Percentiles rank a stretch among this genome's conserved stretches.
Conservation (phyloP, 53 echinoderm and acorn worm genomes). For the Mesocentrotus franciscanus region DNA sequence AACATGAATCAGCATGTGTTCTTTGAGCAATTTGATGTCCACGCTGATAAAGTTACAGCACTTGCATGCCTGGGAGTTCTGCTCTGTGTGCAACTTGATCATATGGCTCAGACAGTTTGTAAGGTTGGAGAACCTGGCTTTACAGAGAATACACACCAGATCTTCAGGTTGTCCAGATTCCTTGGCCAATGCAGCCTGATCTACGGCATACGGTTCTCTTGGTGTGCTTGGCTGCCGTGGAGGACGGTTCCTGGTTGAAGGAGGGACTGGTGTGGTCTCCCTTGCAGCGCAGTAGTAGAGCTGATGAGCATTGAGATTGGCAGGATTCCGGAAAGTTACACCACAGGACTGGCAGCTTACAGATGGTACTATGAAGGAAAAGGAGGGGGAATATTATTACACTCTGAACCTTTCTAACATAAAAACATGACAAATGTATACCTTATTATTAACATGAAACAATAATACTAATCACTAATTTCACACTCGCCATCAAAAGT, state of each 20-base stretch:
- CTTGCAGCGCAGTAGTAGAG: slow-evolving; percentile 86
- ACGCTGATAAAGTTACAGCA: slow-evolving; percentile 90
- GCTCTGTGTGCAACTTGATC: slow-evolving; percentile 86
- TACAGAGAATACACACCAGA: slow-evolving; percentile 89
- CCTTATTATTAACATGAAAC: too few relatives aligned
- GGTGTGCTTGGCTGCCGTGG: slow-evolving; percentile 10
- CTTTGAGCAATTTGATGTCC: slow-evolving; percentile 74
- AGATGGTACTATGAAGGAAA: slow-evolving; percentile 68
- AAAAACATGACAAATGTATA: too few relatives aligned
- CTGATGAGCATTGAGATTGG: slow-evolving; percentile 83
- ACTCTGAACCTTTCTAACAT: not conserved
- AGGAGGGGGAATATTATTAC: not conserved
- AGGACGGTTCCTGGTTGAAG: slow-evolving; percentile 49
- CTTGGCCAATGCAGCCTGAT: not conserved
- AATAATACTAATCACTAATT: too few relatives aligned
- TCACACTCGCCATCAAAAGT: too few relatives aligned
- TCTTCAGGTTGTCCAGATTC: slow-evolving; percentile 22
- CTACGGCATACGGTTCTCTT: not conserved
- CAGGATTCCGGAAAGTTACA: slow-evolving; percentile 83
- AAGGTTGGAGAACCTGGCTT: slow-evolving; percentile 80
- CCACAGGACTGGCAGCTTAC: slow-evolving; percentile 85
- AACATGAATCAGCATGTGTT: slow-evolving; percentile 86
- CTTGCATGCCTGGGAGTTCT: slow-evolving; percentile 86
- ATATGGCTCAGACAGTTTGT: slow-evolving; percentile 95
- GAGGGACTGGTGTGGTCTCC: slow-evolving; percentile 59